phyloP scores from a whole-genome alignment of 2,113 vertebrate genomes.

The Dascyllus trimaculatus region DNA sequence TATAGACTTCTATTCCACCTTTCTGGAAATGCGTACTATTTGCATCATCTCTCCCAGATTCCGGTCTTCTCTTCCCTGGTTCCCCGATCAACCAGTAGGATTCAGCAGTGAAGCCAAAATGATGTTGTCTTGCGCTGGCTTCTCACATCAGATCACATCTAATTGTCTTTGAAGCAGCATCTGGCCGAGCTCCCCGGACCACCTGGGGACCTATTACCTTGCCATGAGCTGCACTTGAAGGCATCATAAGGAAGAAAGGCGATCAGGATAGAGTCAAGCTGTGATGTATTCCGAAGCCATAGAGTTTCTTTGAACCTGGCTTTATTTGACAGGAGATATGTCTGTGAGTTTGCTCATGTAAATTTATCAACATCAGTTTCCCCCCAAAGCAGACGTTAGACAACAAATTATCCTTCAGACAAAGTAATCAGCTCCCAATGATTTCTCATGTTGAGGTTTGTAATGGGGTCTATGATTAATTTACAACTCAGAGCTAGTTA shows the following conservation, averaged over 20 bases:
- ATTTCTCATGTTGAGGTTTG: not conserved
- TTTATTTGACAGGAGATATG: not conserved
- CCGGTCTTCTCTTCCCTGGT: too few relatives aligned
- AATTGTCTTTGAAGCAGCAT: slow-evolving; percentile 33
- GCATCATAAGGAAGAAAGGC: not conserved
- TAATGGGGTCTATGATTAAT: not conserved
- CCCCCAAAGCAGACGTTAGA: not conserved
- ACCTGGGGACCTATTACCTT: slow-evolving; percentile 11
- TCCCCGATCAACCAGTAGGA: too few relatives aligned
- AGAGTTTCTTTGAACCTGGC: not conserved
- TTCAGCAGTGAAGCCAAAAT: too few relatives aligned
- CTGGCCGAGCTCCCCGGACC: slow-evolving; percentile 15
- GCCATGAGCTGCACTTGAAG: slow-evolving; percentile 5
- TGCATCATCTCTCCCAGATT: too few relatives aligned
- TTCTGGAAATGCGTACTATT: too few relatives aligned
- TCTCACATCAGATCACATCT: not conserved
- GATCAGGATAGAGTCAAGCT: not conserved
- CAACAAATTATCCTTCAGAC: not conserved
- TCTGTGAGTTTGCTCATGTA: not conserved
- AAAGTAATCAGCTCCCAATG: not conserved
- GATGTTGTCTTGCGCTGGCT: not conserved
- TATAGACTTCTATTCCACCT: too few relatives aligned
- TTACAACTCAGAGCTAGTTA: not conserved
- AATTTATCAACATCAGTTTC: not conserved
- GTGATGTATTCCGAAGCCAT: not conserved